Evolutionary conservation across 2,113 vertebrate species (phyloP).

Genomic region (Nycticebus coucang): DNA sequence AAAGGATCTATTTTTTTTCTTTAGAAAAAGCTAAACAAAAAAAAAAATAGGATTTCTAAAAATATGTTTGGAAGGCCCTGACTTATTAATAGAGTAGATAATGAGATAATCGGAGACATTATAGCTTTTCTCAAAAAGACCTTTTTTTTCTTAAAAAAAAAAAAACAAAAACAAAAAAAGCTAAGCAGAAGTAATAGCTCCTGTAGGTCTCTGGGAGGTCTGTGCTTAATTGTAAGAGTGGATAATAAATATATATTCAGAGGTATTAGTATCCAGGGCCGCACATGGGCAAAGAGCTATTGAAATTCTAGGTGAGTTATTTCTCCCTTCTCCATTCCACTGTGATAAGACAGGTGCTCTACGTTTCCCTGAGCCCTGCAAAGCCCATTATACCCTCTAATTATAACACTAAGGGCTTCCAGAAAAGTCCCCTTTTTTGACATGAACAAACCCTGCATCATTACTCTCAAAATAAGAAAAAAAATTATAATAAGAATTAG

Average conservation of each 20-base stretch:
- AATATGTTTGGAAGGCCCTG: neutral
- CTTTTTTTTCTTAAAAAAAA: neutral
- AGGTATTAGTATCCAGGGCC: neutral
- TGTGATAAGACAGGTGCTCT: neutral
- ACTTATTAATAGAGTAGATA: neutral
- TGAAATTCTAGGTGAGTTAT: neutral
- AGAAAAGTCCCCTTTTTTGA: neutral
- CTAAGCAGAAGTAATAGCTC: neutral
- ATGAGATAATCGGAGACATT: neutral
- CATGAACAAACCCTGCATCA: neutral
- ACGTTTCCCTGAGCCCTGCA: neutral
- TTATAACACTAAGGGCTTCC: neutral
- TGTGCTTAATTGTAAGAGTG: neutral
- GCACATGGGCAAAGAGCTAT: neutral
- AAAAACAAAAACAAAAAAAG: neutral
- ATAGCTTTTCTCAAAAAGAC: neutral
- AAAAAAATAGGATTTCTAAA: neutral
- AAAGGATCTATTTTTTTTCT: neutral
- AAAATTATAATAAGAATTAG: neutral
- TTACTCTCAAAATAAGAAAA: slow-evolving; percentile 18
- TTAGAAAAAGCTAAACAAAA: slow-evolving; percentile 32
- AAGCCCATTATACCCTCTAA: neutral
- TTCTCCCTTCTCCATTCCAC: neutral
- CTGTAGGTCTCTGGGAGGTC: neutral
- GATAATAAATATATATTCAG: neutral